Conservation (phyloP, 53 echinoderm and acorn worm species). For the Antedon mediterranea region DNA sequence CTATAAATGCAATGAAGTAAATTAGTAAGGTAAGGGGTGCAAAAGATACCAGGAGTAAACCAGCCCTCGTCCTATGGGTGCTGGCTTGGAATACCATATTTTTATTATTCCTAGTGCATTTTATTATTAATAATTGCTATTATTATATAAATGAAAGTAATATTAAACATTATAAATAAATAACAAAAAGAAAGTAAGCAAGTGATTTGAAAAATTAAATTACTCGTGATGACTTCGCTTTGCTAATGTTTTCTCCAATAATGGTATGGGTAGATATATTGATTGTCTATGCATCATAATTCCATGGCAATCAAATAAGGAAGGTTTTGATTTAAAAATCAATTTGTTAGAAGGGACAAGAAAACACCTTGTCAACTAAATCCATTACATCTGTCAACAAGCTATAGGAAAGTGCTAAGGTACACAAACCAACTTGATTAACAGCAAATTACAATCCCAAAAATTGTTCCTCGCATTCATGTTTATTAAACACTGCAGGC, state of each 20-base stretch:
- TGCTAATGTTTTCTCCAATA: neutral
- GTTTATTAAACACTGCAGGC: neutral
- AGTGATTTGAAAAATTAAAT: neutral
- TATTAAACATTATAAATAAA: too few relatives aligned
- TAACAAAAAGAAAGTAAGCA: too few relatives aligned
- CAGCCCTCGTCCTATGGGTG: too few relatives aligned
- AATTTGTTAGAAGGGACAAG: neutral
- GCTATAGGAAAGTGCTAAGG: neutral
- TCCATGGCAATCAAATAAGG: neutral
- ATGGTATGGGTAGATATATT: neutral
- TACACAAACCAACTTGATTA: neutral
- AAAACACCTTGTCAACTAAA: neutral
- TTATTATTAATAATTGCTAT: too few relatives aligned
- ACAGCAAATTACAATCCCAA: neutral
- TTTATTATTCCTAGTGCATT: too few relatives aligned
- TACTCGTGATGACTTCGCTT: neutral
- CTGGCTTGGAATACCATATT: too few relatives aligned
- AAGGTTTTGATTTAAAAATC: constrained; percentile 1
- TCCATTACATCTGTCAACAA: neutral
- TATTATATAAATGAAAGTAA: too few relatives aligned
- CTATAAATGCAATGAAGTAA: too few relatives aligned
- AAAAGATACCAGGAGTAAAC: too few relatives aligned
- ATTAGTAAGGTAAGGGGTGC: too few relatives aligned
- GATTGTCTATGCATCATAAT: neutral
- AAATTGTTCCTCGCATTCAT: neutral